These are phyloP conservation scores for Dioctria linearis DNA, from an alignment of 2,888 invertebrate species.

Conservation along the genomic window DNA sequence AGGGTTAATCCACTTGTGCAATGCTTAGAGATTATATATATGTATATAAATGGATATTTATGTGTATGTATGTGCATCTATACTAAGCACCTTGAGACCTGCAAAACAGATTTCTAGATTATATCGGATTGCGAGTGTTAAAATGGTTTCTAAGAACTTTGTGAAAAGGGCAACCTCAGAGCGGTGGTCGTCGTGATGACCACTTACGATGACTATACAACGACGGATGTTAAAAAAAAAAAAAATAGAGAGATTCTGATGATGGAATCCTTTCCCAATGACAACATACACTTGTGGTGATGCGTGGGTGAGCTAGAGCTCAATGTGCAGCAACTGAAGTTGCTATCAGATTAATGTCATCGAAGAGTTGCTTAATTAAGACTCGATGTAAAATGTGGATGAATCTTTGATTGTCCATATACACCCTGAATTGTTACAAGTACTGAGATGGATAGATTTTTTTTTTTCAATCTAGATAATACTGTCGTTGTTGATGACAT, in stretches of 20 bases:
- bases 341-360: constrained; percentile 58
- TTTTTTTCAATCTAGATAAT: background rate
- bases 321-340: constrained; percentile 2
- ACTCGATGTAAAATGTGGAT: constrained; percentile 48
- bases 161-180: constrained; percentile 40
- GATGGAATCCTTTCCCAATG: constrained; percentile 39
- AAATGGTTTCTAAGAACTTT: constrained; percentile 58
- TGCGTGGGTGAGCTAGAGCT: constrained; percentile 56
- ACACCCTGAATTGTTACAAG: constrained; percentile 32
- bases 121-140: constrained; percentile 56
- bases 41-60: no score
- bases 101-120: constrained; percentile 34
- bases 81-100: background rate
- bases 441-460: constrained; percentile 18
- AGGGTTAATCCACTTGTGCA: constrained; percentile 49
- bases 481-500: constrained; percentile 27
- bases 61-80: no score
- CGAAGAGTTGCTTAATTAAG: constrained; percentile 58
- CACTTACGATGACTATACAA: constrained; percentile 37
- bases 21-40: no score
- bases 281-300: constrained; percentile 49
- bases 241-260: constrained; percentile 46
- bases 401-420: constrained; percentile 28
- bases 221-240: constrained; percentile 17
- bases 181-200: constrained; percentile 53